Evolutionary conservation across 2,113 vertebrate species (phyloP).

Genomic region (Ammodytes dubius): DNA sequence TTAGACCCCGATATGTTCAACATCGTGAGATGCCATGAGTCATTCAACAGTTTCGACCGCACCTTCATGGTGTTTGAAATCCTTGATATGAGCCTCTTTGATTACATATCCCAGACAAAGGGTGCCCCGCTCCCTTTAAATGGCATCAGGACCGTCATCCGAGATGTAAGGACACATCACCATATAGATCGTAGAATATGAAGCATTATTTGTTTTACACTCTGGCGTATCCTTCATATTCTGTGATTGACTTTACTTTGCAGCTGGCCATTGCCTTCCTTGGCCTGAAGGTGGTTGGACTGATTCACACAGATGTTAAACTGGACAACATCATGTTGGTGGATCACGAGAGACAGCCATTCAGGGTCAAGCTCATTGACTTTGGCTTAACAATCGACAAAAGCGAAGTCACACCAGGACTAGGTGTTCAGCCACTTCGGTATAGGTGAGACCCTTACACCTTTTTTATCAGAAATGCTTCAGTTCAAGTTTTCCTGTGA

Average conservation of each 20-base stretch:
- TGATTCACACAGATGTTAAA: conserved; percentile 24
- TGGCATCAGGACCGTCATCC: conserved; percentile 4
- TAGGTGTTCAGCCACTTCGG: background rate
- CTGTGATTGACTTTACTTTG: background rate
- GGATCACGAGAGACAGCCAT: background rate
- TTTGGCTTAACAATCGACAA: background rate
- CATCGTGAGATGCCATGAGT: conserved; percentile 7
- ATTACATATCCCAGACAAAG: background rate
- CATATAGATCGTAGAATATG: background rate
- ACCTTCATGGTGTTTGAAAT: conserved; percentile 21
- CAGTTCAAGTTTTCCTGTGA: background rate
- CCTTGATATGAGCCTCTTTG: conserved; percentile 7
- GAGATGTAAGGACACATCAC: conserved; percentile 1
- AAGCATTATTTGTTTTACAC: background rate
- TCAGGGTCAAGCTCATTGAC: conserved; percentile 18
- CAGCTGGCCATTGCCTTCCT: conserved; percentile 1
- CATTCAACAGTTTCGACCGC: background rate
- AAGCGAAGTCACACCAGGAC: background rate
- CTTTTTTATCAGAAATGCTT: background rate
- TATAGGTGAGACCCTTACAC: background rate
- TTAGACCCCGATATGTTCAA: background rate
- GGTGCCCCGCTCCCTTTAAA: background rate
- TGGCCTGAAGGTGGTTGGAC: background rate
- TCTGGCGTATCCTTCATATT: background rate
- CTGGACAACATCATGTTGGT: conserved; percentile 1